A percentile compares a stretch with the other conserved stretches of the same genome.
These are phyloP conservation scores for Nineta flava DNA, from an alignment of 2,888 invertebrate genomes.

Conservation along the genomic window DNA sequence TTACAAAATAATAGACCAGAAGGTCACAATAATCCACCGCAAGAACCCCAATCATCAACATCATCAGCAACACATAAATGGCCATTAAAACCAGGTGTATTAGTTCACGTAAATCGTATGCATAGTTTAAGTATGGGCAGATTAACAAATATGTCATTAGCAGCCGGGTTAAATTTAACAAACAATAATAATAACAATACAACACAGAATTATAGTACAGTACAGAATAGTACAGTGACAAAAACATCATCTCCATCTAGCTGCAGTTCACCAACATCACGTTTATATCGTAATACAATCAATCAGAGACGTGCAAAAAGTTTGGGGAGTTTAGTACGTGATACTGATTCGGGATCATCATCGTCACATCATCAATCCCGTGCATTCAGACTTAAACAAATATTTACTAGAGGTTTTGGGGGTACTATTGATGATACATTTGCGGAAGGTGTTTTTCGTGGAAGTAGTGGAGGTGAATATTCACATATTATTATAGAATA, in stretches of 20 bases:
- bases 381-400: conserved; percentile 18
- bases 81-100: conserved; percentile 77
- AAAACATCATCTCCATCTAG: background rate
- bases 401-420: conserved; percentile 15
- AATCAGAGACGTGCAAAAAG: conserved; percentile 3
- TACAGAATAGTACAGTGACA: background rate
- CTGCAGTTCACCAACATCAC: conserved; percentile 1
- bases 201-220: conserved; percentile 6
- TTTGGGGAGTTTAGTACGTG: conserved; percentile 8
- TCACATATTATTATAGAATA: background rate
- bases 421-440: conserved; percentile 6
- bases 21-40: conserved; percentile 25
- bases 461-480: conserved; percentile 8
- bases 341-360: background rate
- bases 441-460: conserved; percentile 7
- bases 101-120: conserved; percentile 74
- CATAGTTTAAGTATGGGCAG: conserved; percentile 38
- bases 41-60: conserved; percentile 14
- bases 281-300: background rate
- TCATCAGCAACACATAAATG: conserved; percentile 43
- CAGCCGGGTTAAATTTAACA: conserved; percentile 7
- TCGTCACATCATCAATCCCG: conserved; percentile 16
- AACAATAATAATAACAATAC: conserved; percentile 9
- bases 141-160: conserved; percentile 10
- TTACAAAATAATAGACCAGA: conserved; percentile 26